Conservation (phyloP, 1,140 invertebrate genomes). For the Lepidurus couesii region DNA sequence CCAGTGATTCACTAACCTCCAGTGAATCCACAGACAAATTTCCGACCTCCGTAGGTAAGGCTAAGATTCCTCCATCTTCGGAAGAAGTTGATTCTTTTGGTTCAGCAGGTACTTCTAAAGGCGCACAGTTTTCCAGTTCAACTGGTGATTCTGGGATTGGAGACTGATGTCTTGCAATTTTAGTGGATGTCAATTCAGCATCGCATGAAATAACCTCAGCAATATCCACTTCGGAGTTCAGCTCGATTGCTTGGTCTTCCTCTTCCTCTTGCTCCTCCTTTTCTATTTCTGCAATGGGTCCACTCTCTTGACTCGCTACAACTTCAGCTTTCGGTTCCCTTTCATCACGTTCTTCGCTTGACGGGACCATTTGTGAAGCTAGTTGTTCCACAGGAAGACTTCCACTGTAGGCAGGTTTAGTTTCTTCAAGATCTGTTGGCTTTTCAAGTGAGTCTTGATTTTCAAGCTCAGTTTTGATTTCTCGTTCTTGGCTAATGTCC, state of each 20-base stretch:
- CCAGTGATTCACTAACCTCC: too few relatives aligned
- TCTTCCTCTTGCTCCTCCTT: background rate
- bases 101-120: background rate
- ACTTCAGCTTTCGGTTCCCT: too few relatives aligned
- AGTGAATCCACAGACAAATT: too few relatives aligned
- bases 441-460: background rate
- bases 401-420: background rate
- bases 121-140: background rate
- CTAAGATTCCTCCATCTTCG: background rate
- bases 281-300: background rate
- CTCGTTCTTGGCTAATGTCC: background rate
- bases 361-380: background rate
- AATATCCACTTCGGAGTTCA: background rate
- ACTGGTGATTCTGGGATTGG: background rate
- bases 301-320: background rate
- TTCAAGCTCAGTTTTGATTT: background rate
- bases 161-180: background rate
- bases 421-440: background rate
- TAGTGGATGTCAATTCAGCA: background rate
- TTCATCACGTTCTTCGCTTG: background rate
- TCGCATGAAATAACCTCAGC: too few relatives aligned
- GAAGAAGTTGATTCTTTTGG: background rate
- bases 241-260: background rate
- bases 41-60: too few relatives aligned
- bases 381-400: background rate